Evolutionary conservation across 2,888 invertebrate species (phyloP), one percentile per base, ranked within the genome.

Genomic region (Magallana nippona): DNA sequence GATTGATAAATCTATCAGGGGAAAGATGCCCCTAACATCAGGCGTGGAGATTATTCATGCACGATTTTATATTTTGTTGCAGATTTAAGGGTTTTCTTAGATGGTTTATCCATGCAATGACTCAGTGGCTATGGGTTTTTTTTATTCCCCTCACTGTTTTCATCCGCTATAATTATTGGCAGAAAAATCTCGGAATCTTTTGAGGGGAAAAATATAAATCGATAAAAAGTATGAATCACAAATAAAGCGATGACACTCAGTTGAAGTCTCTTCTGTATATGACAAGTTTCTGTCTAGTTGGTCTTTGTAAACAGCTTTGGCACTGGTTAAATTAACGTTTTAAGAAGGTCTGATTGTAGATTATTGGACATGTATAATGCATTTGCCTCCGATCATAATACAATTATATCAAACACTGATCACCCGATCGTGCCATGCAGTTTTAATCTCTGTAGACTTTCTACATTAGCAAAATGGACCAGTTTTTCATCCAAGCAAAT

Each of bases 211-310:
- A 27, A 71, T 71, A 71, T 71, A 71, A 71, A 71, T 71, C 71
- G 71, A 71, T 71, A 71, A 71, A 71, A 63, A 71, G 71, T 71
- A 71, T 71, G 71, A 71, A 71, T 71, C 71, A 71, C 22, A 22
- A 71, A 15, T 71, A 32, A 22, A 22, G 22, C 15, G 71, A 22
- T 71, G 71, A 71, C 27, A 27, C 27, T 27, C 27, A 71, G 32
- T 27, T 32, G 71, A 44, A 44, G 44, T 27, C 10, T 10, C 2
- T 27, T 3, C 32, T 71, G 71, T 71, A 71, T 32, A 71, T 71
- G 71, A 71, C 27, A 22, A 32, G 11, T 32, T 71, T 15, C 22
- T 32, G 32, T 27, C 71, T 15, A 71, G 27, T 11, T 44, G 44
- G 44, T 44, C 8, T 8, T 0, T 44, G 44, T 5, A 44, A 8